These are phyloP conservation scores for Corvus cornix DNA, from an alignment of 2,113 vertebrate genomes.

Conservation along the genomic window DNA sequence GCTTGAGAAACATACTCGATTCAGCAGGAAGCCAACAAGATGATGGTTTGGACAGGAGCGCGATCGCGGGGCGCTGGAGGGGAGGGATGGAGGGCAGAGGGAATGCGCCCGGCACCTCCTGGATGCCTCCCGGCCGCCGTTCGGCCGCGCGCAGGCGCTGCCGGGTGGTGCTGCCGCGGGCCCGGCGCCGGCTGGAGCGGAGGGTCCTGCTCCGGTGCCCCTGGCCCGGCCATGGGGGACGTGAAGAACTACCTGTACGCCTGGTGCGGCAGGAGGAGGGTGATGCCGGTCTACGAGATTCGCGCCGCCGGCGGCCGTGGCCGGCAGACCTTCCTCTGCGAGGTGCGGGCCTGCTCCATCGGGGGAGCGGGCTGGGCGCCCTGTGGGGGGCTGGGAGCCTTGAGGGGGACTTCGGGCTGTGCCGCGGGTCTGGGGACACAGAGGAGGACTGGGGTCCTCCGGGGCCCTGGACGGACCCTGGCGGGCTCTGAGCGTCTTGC, in stretches of 20 bases:
- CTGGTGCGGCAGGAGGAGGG: slow-evolving; percentile 93
- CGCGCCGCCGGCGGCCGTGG: slow-evolving; percentile 89
- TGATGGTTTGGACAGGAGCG: too few relatives aligned
- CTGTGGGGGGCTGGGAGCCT: accelerated
- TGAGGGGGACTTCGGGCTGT: not conserved
- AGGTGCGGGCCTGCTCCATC: slow-evolving; percentile 73
- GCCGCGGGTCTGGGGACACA: too few relatives aligned
- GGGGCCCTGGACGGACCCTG: not conserved
- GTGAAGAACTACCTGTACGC: slow-evolving; percentile 95
- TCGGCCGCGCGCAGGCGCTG: not conserved
- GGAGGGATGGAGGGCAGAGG: not conserved
- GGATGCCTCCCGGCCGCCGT: not conserved
- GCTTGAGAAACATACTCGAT: not conserved
- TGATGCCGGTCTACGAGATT: slow-evolving; percentile 89
- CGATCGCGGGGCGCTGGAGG: not conserved
- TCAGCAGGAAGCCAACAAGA: not conserved
- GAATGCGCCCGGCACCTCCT: not conserved
- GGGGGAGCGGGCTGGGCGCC: not conserved
- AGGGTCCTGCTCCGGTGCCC: not conserved
- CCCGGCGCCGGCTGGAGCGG: not conserved
- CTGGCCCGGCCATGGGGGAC: slow-evolving; percentile 81
- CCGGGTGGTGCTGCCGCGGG: not conserved
- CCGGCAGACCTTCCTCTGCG: slow-evolving; percentile 91
- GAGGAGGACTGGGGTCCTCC: too few relatives aligned
- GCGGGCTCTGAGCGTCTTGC: not conserved